Evolutionary conservation across 2,113 vertebrate genomes (phyloP), one percentile per base, ranked within the genome.

Genomic region (Ictidomys tridecemlineatus): DNA sequence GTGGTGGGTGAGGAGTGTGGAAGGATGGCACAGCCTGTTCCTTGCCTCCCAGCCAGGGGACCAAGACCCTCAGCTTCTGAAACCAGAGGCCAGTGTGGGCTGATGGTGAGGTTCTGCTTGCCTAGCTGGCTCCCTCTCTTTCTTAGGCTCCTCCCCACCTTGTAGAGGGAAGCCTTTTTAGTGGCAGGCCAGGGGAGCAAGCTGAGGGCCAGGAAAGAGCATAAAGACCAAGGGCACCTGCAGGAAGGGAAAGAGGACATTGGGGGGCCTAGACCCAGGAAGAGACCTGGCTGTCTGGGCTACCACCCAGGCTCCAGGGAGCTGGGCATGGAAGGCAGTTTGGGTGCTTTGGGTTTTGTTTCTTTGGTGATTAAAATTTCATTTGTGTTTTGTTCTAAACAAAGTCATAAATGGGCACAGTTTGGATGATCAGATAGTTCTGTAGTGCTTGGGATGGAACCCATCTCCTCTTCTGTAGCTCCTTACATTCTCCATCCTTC

Each of bases 1-100:
- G 26, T 97, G 80, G 96, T 58, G 97, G 56, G 89, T 65, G 58
- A 92, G 14, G 65, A 87, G 96, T 94, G 95, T 0, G 1, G 17
- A 18, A 18, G 10, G 92, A 95, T 73, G 78, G 95, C 17, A 6
- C 18, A 9, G 1, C 8, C 39, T 28, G 69, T 58, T 61, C 8
- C 6, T 8, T 45, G 45, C 26, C 1, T 5, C 61, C 61, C 61
- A 63, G 8, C 24, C 9, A 24, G 24, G 61, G 24, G 24, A 28
- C 77, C 20, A 20, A 51, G 56, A 34, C 78, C 12, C 7, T 45
- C 45, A 45, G 45, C 45, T 13, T 26, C 53, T 18, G 12, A 16
- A 53, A 26, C 51, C 11, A 30, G 4, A 22, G 34, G 70, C 22
- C 22, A 34, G 51, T 3, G 3, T 9, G 13, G 69, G 10, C 30